phyloP scores from a whole-genome alignment of 2,113 vertebrate species.

The Odocoileus virginianus region DNA sequence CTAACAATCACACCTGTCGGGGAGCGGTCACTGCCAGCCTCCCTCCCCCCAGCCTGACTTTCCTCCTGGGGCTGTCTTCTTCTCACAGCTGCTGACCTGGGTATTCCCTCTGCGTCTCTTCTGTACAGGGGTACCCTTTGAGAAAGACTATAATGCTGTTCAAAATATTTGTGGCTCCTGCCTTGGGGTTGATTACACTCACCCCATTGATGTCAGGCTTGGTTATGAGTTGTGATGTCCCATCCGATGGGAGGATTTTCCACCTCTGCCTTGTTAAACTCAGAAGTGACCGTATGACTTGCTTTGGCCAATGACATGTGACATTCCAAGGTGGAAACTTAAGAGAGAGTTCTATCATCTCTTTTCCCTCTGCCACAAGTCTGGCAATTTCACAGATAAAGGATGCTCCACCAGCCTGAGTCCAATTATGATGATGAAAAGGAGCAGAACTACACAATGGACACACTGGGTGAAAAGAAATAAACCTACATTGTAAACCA shows the following conservation, averaged over 20 bases:
- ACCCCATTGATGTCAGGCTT: not conserved
- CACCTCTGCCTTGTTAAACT: not conserved
- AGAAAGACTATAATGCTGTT: not conserved
- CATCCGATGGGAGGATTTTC: not conserved
- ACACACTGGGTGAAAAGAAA: not conserved
- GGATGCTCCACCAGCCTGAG: not conserved
- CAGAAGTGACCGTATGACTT: not conserved
- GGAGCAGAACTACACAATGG: not conserved
- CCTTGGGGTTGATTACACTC: not conserved
- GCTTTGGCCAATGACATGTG: not conserved
- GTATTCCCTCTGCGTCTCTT: not conserved
- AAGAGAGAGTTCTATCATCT: not conserved
- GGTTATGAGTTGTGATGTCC: not conserved
- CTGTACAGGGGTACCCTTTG: not conserved
- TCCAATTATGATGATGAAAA: not conserved
- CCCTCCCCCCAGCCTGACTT: not conserved
- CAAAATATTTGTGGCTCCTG: not conserved
- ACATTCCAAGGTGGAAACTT: not conserved
- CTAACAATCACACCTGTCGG: not conserved
- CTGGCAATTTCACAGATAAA: not conserved
- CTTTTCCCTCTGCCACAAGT: not conserved
- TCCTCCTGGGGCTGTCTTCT: not conserved
- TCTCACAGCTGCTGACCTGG: not conserved
- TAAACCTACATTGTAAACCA: not conserved
- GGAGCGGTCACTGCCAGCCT: not conserved